These are phyloP conservation scores for Leptogaster cylindrica DNA, from an alignment of 2,888 invertebrate species.

Conservation along the genomic window DNA sequence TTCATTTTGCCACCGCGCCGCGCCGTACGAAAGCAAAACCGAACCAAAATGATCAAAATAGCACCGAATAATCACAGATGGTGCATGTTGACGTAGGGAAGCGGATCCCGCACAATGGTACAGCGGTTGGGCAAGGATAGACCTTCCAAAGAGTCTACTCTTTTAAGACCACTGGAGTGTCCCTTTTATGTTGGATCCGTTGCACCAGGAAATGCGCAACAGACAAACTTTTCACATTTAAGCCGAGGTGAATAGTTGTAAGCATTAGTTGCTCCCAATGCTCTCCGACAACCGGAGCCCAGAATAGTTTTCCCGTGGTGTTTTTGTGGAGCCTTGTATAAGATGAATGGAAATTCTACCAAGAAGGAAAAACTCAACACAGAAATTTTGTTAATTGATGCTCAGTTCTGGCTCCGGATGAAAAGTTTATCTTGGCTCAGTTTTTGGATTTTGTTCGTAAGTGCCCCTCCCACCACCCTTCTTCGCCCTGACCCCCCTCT, in stretches of 20 bases:
- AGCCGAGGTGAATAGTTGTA: conserved; percentile 23
- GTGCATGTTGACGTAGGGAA: background rate
- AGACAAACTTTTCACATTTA: conserved; percentile 35
- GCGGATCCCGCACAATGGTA: no score
- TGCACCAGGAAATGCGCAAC: conserved; percentile 31
- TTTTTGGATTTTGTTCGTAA: conserved; percentile 33
- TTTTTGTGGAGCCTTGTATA: background rate
- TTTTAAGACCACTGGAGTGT: conserved; percentile 8
- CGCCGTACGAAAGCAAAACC: background rate
- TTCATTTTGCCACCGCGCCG: background rate
- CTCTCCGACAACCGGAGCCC: conserved; percentile 21
- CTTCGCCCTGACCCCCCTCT: no score
- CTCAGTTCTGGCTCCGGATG: conserved; percentile 35
- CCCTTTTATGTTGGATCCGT: conserved; percentile 5
- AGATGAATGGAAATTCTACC: conserved; percentile 26
- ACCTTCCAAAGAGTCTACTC: conserved; percentile 4
- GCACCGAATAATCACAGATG: conserved; percentile 21
- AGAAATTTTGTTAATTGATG: conserved; percentile 37
- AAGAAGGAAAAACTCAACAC: conserved; percentile 29
- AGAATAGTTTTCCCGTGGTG: conserved; percentile 14
- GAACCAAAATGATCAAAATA: conserved; percentile 26
- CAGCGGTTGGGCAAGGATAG: background rate
- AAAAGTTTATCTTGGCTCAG: conserved; percentile 34
- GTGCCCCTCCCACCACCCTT: no score
- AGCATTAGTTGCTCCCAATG: conserved; percentile 22